Evolutionary conservation across 2,888 invertebrate genomes (phyloP), one percentile per base, ranked within the genome.

Genomic region (Apomyelois bistriatella): DNA sequence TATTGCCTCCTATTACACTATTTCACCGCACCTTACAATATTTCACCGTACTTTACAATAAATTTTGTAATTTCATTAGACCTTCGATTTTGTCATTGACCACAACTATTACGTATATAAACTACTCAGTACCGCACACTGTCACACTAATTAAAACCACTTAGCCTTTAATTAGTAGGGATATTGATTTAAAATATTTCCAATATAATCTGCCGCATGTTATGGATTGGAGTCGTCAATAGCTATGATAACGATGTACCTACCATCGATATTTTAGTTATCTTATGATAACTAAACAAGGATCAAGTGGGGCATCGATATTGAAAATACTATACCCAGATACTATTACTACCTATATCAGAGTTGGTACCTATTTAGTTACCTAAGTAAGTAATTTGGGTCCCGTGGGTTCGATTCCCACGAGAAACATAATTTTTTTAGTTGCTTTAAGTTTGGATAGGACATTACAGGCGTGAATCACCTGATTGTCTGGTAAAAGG

Each of bases 201-300:
- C 4, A 30, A 42, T 42, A 12, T 51, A 0, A 4, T 51, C 13
- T n/a, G 10, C 10, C 3, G 0, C 10, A 5, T 30, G 8, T 43
- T 12, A 36, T 43, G 9, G 28, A 43, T 43, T 7, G 15, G 32
- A 30, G 13, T 47, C 36, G 49, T 35, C 46, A 41, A 38, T 51
- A 22, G 59, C 41, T 53, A 58, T 61, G 76, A 76, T 81, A 81
- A 76, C 70, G 68, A 68, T 66, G 62, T 68, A 70, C 62, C 59
- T 68, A 70, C 62, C 59, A 58, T 57, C 69, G 75, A 78, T 82
- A 79, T 67, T 65, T 66, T 69, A 64, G 71, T 76, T 87, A 85
- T 85, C 85, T 66, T 62, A 56, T 75, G 85, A 80, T 82, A 85
- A 78, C 68, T 55, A 58, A 61, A 53, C 55, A 55, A 60, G 56